phyloP scores from a whole-genome alignment of 2,888 invertebrate species.

The Troglohyphantes excavatus region DNA sequence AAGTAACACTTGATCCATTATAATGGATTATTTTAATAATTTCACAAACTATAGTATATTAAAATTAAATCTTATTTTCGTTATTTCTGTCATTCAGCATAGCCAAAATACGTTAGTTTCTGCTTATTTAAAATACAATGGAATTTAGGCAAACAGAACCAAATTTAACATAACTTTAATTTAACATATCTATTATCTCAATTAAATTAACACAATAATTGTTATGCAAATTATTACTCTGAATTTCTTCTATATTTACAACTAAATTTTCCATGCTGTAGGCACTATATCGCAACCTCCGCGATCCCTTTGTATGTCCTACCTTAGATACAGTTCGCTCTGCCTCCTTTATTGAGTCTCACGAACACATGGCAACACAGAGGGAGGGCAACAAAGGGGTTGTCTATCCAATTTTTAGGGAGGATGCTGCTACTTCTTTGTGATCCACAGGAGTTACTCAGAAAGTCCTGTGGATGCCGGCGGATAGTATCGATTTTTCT shows the following conservation, averaged over 20 bases:
- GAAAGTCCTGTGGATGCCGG: background rate
- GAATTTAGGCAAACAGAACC: too few relatives aligned
- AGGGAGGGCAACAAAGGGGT: background rate
- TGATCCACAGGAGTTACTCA: background rate
- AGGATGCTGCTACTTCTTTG: background rate
- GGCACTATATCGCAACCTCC: background rate
- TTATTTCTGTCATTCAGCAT: too few relatives aligned
- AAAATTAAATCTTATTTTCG: too few relatives aligned
- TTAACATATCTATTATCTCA: too few relatives aligned
- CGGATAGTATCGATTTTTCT: slow-evolving; percentile 1
- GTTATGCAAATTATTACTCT: background rate
- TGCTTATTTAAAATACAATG: too few relatives aligned
- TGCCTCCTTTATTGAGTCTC: background rate
- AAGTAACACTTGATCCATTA: too few relatives aligned
- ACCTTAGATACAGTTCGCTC: background rate
- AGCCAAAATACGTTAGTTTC: too few relatives aligned
- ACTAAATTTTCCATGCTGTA: background rate
- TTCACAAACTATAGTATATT: too few relatives aligned
- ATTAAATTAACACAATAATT: background rate
- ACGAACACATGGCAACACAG: background rate
- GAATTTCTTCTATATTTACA: background rate
- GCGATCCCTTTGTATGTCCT: background rate
- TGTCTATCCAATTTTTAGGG: slow-evolving; percentile 6
- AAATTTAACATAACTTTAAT: too few relatives aligned
- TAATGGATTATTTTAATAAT: too few relatives aligned